Base-by-base conservation (phyloP, 2,888 invertebrate genomes). In the Idaea straminata region DNA sequence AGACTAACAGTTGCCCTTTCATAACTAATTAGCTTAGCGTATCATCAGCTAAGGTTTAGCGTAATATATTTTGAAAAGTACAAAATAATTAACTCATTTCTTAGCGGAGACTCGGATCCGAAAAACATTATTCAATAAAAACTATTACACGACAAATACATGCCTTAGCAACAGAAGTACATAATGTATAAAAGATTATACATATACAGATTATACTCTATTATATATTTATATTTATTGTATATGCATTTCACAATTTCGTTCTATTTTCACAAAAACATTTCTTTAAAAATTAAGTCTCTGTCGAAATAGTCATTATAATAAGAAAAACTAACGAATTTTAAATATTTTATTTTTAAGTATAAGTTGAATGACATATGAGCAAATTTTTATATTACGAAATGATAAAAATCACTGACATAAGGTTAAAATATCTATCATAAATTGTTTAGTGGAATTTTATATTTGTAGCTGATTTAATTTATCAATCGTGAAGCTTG, bases 131-230 rank as follows among this genome's bases (percentile, higher is more conserved):
- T 13, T 7, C 15, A 62, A 34, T 35, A 63, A 62, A 66, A 25
- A 25, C 25, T 25, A 25, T 13, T 62, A 63, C 59, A 61, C 35
- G 59, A 47, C 47, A 47, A 47, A 47, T 47, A 47, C 47, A 47
- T 47, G 47, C 47, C 47, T 47, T 47, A 47, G 47, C 47, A 47
- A 47, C 47, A 47, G 13, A 47, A 47, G 13, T 6, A 64, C 62
- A 67, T 62, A 68, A 15, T 61, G 64, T 64, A 66, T 35, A 47
- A 47, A 47, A 47, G 47, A 47, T 7, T 47, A 47, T 47, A 13
- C 47, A 4, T 47, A 36, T 25, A 25, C 25, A 25, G 25, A 25
- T 25, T 25, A 25, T 25, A 25, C 25, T 25, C 25, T 25, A 25
- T 25, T 25, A 25, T 25, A 3, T 25, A 25, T 25, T 25, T 25